These are phyloP conservation scores for Arctopsyche grandis DNA, from an alignment of 1,140 invertebrate genomes.

Conservation along the genomic window DNA sequence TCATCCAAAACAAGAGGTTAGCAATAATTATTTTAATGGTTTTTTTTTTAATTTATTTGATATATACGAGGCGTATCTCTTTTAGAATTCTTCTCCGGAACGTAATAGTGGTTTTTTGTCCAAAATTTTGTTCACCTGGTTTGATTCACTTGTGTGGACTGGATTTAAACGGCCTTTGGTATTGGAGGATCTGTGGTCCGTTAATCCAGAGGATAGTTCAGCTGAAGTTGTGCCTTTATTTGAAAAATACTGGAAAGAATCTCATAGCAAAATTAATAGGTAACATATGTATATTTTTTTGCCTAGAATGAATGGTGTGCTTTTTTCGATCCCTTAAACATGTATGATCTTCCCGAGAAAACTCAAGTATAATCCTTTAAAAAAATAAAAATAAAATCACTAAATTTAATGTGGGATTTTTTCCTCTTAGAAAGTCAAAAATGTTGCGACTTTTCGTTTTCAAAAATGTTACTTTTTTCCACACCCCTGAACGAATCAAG, in stretches of 20 bases:
- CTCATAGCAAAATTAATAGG: conserved; percentile 67
- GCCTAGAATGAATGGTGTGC: no score
- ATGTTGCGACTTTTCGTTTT: no score
- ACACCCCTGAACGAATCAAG: no score
- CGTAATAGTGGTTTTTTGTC: conserved; percentile 86
- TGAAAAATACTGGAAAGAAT: conserved; percentile 83
- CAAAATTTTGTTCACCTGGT: conserved; percentile 91
- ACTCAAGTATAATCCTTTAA: no score
- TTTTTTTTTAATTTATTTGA: no score
- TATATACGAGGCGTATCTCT: no score
- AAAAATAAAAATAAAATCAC: no score
- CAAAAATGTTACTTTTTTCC: no score
- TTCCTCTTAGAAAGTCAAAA: no score
- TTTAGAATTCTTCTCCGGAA: conserved; percentile 90
- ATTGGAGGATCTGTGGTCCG: conserved; percentile 86
- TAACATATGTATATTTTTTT: conserved; percentile 55
- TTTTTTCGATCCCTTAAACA: no score
- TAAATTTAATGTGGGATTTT: no score
- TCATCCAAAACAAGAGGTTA: conserved; percentile 64
- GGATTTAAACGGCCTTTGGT: conserved; percentile 87
- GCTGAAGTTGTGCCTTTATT: conserved; percentile 83
- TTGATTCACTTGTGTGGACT: conserved; percentile 82
- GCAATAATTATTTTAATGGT: not conserved
- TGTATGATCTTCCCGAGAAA: no score
- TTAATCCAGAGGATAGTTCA: conserved; percentile 87